Evolutionary conservation across 1,140 invertebrate species (phyloP).

Genomic region (Neoseiulus cucumeris): DNA sequence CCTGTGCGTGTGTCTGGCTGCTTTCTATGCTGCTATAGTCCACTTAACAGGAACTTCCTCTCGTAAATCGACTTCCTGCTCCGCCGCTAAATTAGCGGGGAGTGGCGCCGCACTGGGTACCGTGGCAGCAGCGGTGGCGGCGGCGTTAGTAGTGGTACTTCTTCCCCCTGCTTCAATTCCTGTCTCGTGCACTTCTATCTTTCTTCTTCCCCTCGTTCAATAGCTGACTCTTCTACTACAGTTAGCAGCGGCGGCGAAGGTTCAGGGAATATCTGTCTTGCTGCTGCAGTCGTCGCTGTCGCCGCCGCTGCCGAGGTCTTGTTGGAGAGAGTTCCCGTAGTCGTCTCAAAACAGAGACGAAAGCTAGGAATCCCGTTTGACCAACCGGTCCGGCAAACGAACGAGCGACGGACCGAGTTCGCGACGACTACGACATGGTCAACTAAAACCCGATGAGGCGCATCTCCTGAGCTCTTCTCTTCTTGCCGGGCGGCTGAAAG

Average conservation of each 20-base stretch:
- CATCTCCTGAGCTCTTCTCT: neutral
- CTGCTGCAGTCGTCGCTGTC: neutral
- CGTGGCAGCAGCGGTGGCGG: neutral
- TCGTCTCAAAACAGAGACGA: too few relatives aligned
- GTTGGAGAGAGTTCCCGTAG: neutral
- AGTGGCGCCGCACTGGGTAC: neutral
- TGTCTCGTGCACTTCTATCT: neutral
- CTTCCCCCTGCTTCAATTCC: neutral
- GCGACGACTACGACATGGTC: neutral
- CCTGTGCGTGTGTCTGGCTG: too few relatives aligned
- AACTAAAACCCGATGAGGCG: constrained; percentile 11
- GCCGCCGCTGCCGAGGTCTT: neutral
- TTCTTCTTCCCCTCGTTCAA: too few relatives aligned
- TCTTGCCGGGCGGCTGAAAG: too few relatives aligned
- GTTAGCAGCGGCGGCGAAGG: too few relatives aligned
- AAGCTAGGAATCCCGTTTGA: too few relatives aligned
- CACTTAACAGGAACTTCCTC: constrained; percentile 8
- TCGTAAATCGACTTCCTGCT: constrained; percentile 10
- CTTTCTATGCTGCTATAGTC: neutral
- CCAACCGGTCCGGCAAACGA: too few relatives aligned
- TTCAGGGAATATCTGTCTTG: too few relatives aligned
- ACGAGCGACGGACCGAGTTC: too few relatives aligned
- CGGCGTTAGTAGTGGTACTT: neutral
- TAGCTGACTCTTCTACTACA: too few relatives aligned
- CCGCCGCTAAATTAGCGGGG: constrained; percentile 7